These are phyloP conservation scores for Halcyon badia DNA, from an alignment of 2,797 vertebrate genomes.

Conservation along the genomic window DNA sequence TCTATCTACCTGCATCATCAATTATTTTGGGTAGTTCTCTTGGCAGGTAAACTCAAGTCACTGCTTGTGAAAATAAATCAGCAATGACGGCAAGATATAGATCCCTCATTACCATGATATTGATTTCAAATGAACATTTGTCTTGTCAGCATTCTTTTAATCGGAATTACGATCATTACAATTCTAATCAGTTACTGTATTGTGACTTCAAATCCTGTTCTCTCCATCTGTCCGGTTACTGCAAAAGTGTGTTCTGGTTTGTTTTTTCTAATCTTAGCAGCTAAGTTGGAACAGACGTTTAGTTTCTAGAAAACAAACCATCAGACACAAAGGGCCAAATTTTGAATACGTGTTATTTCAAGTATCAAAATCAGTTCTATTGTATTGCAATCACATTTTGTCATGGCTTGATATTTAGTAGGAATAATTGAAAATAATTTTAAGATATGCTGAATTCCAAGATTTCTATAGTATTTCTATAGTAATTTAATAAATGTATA, in stretches of 20 bases:
- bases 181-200: slow-evolving; percentile 26
- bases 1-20: not conserved
- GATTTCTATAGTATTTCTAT: not conserved
- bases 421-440: not conserved
- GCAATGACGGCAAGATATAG: not conserved
- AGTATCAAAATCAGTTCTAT: not conserved
- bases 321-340: not conserved
- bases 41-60: slow-evolving; percentile 2
- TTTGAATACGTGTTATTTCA: not conserved
- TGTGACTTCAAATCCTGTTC: slow-evolving; percentile 31
- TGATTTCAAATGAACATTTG: slow-evolving; percentile 45
- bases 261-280: not conserved
- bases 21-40: slow-evolving; percentile 25
- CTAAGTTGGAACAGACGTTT: not conserved
- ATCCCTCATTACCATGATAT: slow-evolving; percentile 8
- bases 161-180: slow-evolving; percentile 40
- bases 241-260: not conserved
- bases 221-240: not conserved
- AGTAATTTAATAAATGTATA: not conserved
- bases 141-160: slow-evolving; percentile 47
- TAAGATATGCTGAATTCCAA: not conserved
- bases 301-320: slow-evolving; percentile 10
- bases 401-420: not conserved
- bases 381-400: not conserved
- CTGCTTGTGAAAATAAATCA: slow-evolving; percentile 46